These are phyloP conservation scores for Capitella teleta DNA, from an alignment of 1,140 invertebrate species.

Conservation along the genomic window DNA sequence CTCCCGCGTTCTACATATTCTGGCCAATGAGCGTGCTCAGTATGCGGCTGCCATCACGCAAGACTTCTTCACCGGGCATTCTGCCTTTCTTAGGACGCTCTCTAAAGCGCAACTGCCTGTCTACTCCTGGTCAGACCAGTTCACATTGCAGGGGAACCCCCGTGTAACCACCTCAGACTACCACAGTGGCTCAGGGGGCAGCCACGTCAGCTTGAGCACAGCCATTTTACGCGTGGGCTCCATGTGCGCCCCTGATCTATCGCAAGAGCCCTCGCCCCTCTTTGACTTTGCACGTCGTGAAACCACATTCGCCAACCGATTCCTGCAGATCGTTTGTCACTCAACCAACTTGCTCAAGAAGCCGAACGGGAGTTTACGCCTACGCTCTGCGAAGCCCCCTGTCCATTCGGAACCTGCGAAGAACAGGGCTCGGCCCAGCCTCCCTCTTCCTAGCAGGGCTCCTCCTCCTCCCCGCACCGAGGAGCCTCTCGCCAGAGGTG, in stretches of 20 bases:
- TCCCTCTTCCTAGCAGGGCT: neutral
- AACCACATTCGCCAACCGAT: conserved; percentile 34
- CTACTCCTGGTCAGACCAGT: conserved; percentile 1
- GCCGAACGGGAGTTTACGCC: neutral
- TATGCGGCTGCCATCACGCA: conserved; percentile 33
- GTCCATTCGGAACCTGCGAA: neutral
- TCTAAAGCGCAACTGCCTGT: conserved; percentile 19
- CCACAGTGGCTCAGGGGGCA: conserved; percentile 26
- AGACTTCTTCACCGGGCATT: conserved; percentile 30
- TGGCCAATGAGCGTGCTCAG: conserved; percentile 32
- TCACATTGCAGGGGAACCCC: neutral
- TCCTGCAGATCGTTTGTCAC: conserved; percentile 37
- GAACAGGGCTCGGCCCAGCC: neutral
- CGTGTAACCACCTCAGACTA: conserved; percentile 25
- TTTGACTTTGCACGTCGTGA: conserved; percentile 30
- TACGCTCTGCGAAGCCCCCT: neutral
- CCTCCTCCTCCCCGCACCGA: neutral
- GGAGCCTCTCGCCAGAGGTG: neutral
- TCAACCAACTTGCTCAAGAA: conserved; percentile 28
- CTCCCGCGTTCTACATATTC: conserved; percentile 25
- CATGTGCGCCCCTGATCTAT: conserved; percentile 14
- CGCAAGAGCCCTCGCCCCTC: conserved; percentile 19
- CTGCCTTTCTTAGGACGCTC: conserved; percentile 27
- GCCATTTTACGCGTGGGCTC: conserved; percentile 25
- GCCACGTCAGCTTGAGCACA: conserved; percentile 25